A percentile compares a stretch with the other conserved stretches of the same genome.
Evolutionary conservation across 2,888 invertebrate species (phyloP).

Genomic region (Eupsilia transversa): DNA sequence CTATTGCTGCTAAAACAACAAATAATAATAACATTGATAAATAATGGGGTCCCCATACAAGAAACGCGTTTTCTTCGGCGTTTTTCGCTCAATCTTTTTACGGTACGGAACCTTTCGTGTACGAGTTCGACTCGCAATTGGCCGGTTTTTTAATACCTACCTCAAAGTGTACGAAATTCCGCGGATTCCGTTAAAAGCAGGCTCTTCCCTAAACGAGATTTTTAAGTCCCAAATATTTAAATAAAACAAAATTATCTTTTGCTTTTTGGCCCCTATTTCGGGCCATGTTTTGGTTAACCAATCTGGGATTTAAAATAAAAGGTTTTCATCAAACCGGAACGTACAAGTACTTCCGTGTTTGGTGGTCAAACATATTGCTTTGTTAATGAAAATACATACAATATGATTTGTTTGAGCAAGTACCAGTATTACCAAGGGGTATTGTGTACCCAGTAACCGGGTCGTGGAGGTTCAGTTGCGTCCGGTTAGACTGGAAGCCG

Average conservation of each 20-base stretch:
- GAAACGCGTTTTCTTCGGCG: too few species aligned
- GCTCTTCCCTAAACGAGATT: conserved; percentile 42
- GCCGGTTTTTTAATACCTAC: conserved; percentile 46
- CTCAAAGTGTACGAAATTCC: conserved; percentile 49
- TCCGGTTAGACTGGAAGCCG: background rate
- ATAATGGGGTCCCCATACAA: too few species aligned
- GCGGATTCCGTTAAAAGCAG: conserved; percentile 50
- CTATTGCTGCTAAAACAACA: too few species aligned
- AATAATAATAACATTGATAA: too few species aligned
- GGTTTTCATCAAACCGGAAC: conserved; percentile 30
- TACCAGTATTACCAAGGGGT: background rate
- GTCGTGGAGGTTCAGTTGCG: background rate
- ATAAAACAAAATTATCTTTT: conserved; percentile 43
- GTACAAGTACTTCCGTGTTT: conserved; percentile 30
- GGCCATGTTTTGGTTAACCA: conserved; percentile 33
- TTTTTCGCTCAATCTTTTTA: too few species aligned
- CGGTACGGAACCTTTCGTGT: too few species aligned
- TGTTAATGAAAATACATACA: conserved; percentile 9
- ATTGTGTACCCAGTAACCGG: background rate
- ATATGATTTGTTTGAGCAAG: background rate
- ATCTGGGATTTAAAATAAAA: conserved; percentile 31
- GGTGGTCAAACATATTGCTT: conserved; percentile 18
- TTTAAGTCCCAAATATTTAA: conserved; percentile 56
- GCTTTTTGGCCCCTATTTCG: conserved; percentile 29
- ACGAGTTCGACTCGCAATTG: too few species aligned